Percentiles rank a stretch among this genome's conserved stretches.
These are phyloP conservation scores for Ashinkailepas kermadecensis DNA, from an alignment of 2,888 invertebrate genomes.

Conservation along the genomic window DNA sequence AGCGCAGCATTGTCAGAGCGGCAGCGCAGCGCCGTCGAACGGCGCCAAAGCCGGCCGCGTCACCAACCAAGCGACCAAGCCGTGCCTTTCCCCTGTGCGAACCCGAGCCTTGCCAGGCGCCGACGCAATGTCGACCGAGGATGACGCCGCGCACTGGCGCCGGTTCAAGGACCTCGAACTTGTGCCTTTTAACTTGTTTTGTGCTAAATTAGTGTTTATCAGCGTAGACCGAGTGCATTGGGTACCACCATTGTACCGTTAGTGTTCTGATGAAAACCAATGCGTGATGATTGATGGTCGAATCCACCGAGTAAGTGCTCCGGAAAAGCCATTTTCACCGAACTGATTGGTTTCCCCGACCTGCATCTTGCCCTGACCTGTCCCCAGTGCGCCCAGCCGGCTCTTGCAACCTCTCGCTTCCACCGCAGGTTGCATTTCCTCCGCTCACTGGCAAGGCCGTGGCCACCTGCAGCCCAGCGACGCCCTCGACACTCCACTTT, in stretches of 20 bases:
- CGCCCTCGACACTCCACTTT: background rate
- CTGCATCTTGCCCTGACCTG: background rate
- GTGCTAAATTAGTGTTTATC: conserved; percentile 20
- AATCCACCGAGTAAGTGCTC: background rate
- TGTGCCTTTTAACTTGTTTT: conserved; percentile 18
- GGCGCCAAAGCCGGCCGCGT: background rate
- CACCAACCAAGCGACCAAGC: conserved; percentile 5
- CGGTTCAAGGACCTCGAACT: conserved; percentile 10
- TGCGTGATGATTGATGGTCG: background rate
- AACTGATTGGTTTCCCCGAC: background rate
- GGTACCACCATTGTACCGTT: background rate
- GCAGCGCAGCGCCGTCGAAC: background rate
- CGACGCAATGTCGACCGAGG: background rate
- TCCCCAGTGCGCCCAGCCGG: background rate
- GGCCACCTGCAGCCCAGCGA: no score
- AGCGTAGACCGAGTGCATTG: background rate
- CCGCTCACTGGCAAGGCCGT: background rate
- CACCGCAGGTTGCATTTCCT: background rate
- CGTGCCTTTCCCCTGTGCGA: conserved; percentile 6
- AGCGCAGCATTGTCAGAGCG: no score
- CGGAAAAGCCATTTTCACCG: background rate
- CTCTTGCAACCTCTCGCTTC: background rate
- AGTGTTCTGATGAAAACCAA: background rate
- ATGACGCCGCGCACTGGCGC: background rate
- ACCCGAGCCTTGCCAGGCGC: background rate